A percentile compares a stretch with the other conserved stretches of the same genome.
Evolutionary conservation across 2,797 vertebrate species (phyloP).

Genomic region (Argya squamiceps): DNA sequence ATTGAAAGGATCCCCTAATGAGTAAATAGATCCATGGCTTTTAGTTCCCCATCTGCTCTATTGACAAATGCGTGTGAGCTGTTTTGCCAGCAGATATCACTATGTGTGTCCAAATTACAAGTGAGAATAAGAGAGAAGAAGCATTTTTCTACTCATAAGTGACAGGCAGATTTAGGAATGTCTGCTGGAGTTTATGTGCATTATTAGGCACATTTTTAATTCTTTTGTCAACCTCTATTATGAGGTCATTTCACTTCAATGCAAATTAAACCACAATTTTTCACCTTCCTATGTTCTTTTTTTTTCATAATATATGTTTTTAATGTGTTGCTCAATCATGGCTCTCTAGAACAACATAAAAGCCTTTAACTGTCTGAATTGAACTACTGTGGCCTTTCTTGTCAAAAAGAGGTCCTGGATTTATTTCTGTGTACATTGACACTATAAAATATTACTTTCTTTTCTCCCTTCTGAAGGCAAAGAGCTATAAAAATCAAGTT

Average conservation of each 20-base stretch:
- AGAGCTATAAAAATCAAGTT: slow-evolving; percentile 43
- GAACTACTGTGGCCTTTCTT: slow-evolving; percentile 26
- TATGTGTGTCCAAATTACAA: slow-evolving; percentile 14
- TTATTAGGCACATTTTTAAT: slow-evolving; percentile 19
- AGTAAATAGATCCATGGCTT: background rate
- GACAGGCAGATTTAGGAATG: slow-evolving; percentile 5
- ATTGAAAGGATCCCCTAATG: background rate
- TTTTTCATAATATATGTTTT: background rate
- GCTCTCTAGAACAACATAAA: background rate
- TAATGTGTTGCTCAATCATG: background rate
- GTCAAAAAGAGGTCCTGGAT: slow-evolving; percentile 29
- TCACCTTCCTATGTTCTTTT: background rate
- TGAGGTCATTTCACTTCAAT: background rate
- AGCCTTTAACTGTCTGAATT: background rate
- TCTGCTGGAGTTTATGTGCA: background rate
- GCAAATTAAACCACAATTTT: slow-evolving; percentile 11
- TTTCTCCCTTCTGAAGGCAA: slow-evolving; percentile 22
- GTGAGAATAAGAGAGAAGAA: slow-evolving; percentile 15
- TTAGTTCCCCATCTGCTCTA: background rate
- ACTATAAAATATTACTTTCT: slow-evolving; percentile 41
- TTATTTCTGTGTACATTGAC: slow-evolving; percentile 50
- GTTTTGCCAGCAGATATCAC: slow-evolving; percentile 38
- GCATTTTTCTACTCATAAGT: background rate
- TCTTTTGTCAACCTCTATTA: slow-evolving; percentile 20
- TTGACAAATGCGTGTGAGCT: background rate